Conservation (phyloP, 2,888 invertebrate species). For the Nephrotoma flavescens region DNA sequence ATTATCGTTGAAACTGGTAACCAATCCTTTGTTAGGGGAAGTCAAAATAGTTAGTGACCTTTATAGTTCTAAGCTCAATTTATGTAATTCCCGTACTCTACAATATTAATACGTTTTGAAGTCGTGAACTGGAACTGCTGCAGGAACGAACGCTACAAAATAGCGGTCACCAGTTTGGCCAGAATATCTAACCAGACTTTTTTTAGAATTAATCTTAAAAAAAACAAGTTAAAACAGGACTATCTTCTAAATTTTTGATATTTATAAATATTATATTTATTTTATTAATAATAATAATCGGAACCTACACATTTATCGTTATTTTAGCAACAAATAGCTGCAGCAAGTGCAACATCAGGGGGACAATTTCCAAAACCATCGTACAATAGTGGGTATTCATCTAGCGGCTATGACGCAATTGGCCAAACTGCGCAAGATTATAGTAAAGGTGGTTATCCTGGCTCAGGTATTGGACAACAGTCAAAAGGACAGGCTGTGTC, state of each 20-base stretch:
- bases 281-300: neutral
- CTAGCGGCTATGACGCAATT: constrained; percentile 44
- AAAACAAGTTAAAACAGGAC: neutral
- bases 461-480: constrained; percentile 31
- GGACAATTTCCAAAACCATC: constrained; percentile 55
- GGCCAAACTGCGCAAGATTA: constrained; percentile 32
- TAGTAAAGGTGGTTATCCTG: constrained; percentile 30
- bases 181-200: too few species aligned
- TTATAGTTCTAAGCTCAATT: too few species aligned
- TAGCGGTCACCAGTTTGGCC: too few species aligned
- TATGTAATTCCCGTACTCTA: too few species aligned
- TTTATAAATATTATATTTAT: neutral
- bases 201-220: neutral
- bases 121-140: too few species aligned
- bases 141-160: too few species aligned
- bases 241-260: neutral
- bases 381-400: constrained; percentile 44
- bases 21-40: too few species aligned
- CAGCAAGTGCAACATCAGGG: constrained; percentile 56
- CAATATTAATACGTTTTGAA: too few species aligned
- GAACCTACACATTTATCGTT: neutral
- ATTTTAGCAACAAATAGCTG: constrained; percentile 45
- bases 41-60: too few species aligned
- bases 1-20: too few species aligned
- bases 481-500: constrained; percentile 32